These are phyloP conservation scores for Sialis fuliginosa DNA, from an alignment of 2,888 invertebrate genomes.

Conservation along the genomic window DNA sequence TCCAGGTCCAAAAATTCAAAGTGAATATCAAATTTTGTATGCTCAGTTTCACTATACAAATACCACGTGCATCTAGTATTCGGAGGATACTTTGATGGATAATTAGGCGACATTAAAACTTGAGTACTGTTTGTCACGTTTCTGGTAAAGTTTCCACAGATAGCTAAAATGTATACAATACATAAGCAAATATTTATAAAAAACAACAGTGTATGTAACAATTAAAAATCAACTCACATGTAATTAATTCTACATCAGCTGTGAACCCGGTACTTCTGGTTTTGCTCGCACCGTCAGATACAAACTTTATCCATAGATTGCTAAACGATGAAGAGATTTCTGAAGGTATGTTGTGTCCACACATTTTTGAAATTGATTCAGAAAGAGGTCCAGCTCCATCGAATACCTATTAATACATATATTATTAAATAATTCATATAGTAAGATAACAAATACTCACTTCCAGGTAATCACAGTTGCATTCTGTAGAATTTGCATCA, in stretches of 20 bases:
- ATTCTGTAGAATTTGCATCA: constrained; percentile 28
- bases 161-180: constrained; percentile 20
- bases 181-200: not conserved
- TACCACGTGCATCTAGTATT: constrained; percentile 40
- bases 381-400: constrained; percentile 54
- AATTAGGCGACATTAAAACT: constrained; percentile 36
- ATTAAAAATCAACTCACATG: constrained; percentile 24
- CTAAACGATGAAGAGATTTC: constrained; percentile 39
- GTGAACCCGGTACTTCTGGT: constrained; percentile 48
- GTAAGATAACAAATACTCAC: constrained; percentile 19
- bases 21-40: constrained; percentile 26
- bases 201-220: not conserved
- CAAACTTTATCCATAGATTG: constrained; percentile 43
- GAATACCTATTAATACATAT: constrained; percentile 27
- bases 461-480: constrained; percentile 58
- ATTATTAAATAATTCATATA: not conserved
- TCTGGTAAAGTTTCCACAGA: constrained; percentile 35
- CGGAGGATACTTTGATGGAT: constrained; percentile 37
- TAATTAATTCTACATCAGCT: constrained; percentile 31
- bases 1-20: constrained; percentile 39
- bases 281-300: constrained; percentile 21
- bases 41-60: constrained; percentile 19
- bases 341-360: constrained; percentile 42
- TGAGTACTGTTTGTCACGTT: constrained; percentile 22
- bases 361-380: constrained; percentile 45